These are phyloP conservation scores for Anniella stebbinsi DNA, from an alignment of 2,797 vertebrate genomes.

Conservation along the genomic window DNA sequence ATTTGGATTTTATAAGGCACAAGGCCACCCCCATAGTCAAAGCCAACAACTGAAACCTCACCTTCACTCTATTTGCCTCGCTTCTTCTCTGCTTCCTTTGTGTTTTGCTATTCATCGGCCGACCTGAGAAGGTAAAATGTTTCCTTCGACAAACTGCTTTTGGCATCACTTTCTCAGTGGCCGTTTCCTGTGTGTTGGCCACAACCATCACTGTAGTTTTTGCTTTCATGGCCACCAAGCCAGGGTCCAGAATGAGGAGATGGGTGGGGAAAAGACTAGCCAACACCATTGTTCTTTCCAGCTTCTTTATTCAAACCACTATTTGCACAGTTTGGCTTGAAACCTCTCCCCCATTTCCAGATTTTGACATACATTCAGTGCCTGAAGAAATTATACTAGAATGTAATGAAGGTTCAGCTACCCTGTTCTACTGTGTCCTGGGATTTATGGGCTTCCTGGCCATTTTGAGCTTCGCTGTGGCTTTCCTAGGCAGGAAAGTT, in stretches of 20 bases:
- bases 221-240: constrained; percentile 5
- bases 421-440: constrained; percentile 19
- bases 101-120: background rate
- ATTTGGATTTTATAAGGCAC: background rate
- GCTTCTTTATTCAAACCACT: background rate
- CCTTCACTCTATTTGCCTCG: background rate
- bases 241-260: constrained; percentile 6
- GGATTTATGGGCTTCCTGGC: constrained; percentile 1
- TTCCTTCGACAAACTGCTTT: constrained; percentile 5
- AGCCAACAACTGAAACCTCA: background rate
- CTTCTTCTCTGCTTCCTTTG: too few species aligned
- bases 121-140: background rate
- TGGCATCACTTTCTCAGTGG: background rate
- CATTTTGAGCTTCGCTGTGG: background rate
- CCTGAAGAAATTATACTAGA: background rate
- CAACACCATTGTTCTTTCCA: background rate
- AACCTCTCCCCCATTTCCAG: background rate
- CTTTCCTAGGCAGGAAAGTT: background rate
- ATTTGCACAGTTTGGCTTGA: background rate
- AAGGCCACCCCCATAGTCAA: background rate
- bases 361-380: background rate
- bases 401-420: constrained; percentile 18
- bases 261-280: background rate
- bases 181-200: constrained; percentile 5
- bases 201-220: constrained; percentile 6